Evolutionary conservation across 1,140 invertebrate species (phyloP).

Genomic region (Pissodes strobi): DNA sequence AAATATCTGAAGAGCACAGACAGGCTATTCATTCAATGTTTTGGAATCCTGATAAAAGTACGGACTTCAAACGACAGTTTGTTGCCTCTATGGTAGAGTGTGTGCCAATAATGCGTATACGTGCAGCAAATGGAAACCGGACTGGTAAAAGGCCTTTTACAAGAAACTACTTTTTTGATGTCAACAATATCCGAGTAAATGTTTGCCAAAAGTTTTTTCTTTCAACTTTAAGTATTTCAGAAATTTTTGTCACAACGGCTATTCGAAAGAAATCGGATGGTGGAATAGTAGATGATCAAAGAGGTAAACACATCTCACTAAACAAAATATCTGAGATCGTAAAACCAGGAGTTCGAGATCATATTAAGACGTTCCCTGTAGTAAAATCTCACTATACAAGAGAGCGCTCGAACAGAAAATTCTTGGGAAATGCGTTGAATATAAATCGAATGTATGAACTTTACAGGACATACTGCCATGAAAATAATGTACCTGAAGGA

Average conservation of each 20-base stretch:
- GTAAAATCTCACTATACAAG: constrained; percentile 1
- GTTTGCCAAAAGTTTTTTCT: not conserved
- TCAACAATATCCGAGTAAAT: not conserved
- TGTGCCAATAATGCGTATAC: too few species aligned
- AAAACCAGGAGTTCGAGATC: not conserved
- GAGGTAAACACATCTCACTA: not conserved
- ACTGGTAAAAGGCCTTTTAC: too few species aligned
- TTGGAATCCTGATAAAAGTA: not conserved
- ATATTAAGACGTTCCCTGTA: not conserved
- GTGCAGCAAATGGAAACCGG: too few species aligned
- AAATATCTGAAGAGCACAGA: not conserved
- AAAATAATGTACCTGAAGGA: too few species aligned
- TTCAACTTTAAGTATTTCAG: constrained; percentile 8
- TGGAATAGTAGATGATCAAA: not conserved
- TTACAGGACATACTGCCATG: not conserved
- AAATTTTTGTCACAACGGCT: constrained; percentile 4
- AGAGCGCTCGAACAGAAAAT: not conserved
- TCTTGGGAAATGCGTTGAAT: not conserved
- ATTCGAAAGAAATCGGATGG: not conserved
- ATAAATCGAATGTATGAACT: not conserved
- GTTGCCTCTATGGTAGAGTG: too few species aligned
- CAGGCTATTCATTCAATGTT: not conserved
- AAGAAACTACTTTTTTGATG: not conserved
- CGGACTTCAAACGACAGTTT: too few species aligned
- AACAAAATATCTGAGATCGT: not conserved